Conservation (phyloP, 2,797 vertebrate species). For the Cyclura pinguis region DNA sequence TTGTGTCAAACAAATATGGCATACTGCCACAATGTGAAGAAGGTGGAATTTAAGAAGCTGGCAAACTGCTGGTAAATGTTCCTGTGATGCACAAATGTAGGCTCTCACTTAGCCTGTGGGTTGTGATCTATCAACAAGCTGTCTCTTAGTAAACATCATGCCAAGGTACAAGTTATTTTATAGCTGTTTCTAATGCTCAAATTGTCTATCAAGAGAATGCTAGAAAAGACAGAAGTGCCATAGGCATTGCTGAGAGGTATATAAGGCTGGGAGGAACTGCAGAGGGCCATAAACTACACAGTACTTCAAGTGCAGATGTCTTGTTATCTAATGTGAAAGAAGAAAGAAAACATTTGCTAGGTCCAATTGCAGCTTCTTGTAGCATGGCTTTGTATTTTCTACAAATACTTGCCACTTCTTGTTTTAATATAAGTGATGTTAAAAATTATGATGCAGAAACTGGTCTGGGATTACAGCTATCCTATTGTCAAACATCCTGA, state of each 20-base stretch:
- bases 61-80: slow-evolving; percentile 26
- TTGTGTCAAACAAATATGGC: neutral
- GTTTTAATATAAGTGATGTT: neutral
- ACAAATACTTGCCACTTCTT: no score
- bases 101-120: slow-evolving; percentile 27
- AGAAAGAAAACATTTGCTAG: neutral
- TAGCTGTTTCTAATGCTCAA: neutral
- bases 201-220: neutral
- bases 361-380: neutral
- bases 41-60: slow-evolving; percentile 3
- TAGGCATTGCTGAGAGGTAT: neutral
- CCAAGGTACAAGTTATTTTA: neutral
- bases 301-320: neutral
- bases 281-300: neutral
- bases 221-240: neutral
- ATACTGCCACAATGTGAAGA: neutral
- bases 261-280: neutral
- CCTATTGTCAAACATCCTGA: neutral
- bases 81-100: neutral
- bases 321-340: neutral
- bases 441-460: neutral
- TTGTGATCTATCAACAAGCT: slow-evolving; percentile 14
- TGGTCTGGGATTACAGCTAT: no score
- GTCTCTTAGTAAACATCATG: neutral
- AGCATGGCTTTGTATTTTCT: no score